Evolutionary conservation across 1,140 invertebrate species (phyloP).

Genomic region (Carposina sasakii): DNA sequence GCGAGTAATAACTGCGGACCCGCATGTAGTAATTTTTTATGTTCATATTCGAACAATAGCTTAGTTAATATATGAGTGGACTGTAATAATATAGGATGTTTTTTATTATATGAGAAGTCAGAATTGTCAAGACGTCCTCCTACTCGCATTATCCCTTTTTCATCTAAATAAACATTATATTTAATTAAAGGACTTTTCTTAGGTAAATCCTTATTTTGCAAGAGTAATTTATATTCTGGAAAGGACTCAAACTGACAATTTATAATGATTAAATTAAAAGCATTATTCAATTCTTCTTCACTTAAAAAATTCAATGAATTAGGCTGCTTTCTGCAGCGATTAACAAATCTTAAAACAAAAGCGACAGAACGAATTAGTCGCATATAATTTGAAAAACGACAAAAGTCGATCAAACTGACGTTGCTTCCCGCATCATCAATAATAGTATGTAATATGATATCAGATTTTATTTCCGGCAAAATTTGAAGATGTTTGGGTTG

Average conservation of each 20-base stretch:
- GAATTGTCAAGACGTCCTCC: background rate
- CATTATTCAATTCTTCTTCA: no score
- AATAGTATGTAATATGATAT: background rate
- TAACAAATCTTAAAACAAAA: no score
- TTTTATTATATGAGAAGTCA: background rate
- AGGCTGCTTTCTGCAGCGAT: no score
- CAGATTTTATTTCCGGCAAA: background rate
- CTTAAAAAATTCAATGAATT: no score
- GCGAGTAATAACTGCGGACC: no score
- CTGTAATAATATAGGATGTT: no score
- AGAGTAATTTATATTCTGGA: background rate
- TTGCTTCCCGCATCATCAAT: background rate
- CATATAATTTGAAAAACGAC: background rate
- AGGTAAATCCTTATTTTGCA: background rate
- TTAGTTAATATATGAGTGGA: no score
- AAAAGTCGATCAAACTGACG: background rate
- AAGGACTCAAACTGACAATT: no score
- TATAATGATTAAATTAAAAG: no score
- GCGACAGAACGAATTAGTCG: background rate
- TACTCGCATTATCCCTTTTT: no score
- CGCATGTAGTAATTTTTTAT: no score
- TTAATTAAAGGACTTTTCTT: background rate
- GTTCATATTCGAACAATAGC: no score
- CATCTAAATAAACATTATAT: background rate
- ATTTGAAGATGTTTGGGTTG: background rate